Evolutionary conservation across 1,140 invertebrate genomes (phyloP).

Genomic region (Apis florea): DNA sequence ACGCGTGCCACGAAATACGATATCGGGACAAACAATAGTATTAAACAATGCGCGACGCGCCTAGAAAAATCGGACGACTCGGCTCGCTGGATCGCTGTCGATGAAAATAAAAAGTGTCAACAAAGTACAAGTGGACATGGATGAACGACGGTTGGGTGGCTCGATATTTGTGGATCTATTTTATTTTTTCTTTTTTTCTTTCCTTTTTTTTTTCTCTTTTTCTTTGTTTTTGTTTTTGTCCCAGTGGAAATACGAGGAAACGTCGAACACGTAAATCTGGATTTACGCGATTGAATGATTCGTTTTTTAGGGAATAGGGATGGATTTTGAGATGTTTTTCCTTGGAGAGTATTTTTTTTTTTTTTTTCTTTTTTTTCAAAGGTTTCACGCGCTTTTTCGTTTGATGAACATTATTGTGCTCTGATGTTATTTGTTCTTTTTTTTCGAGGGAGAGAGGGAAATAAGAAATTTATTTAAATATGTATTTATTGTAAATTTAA

Average conservation of each 20-base stretch:
- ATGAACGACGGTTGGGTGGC: not conserved
- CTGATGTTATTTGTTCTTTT: too few species aligned
- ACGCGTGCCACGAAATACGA: constrained; percentile 36
- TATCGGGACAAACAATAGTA: constrained; percentile 40
- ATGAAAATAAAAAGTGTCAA: constrained; percentile 44
- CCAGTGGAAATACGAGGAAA: not conserved
- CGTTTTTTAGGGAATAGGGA: not conserved
- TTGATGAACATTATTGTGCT: too few species aligned
- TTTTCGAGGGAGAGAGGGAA: too few species aligned
- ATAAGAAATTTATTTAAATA: too few species aligned
- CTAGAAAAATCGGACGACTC: constrained; percentile 26
- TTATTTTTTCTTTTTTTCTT: not conserved
- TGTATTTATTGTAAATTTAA: too few species aligned
- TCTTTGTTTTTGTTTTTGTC: not conserved
- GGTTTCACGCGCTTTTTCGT: not conserved
- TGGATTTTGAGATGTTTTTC: too few species aligned
- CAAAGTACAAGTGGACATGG: constrained; percentile 28
- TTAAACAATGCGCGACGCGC: constrained; percentile 36
- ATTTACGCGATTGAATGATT: constrained; percentile 8
- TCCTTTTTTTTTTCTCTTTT: not conserved
- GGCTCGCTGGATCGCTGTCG: not conserved
- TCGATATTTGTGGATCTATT: not conserved
- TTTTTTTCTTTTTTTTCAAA: not conserved
- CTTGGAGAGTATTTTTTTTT: too few species aligned
- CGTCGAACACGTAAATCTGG: not conserved